Conservation (phyloP, 2,888 invertebrate genomes). For the Hoplodrina ambigua region DNA sequence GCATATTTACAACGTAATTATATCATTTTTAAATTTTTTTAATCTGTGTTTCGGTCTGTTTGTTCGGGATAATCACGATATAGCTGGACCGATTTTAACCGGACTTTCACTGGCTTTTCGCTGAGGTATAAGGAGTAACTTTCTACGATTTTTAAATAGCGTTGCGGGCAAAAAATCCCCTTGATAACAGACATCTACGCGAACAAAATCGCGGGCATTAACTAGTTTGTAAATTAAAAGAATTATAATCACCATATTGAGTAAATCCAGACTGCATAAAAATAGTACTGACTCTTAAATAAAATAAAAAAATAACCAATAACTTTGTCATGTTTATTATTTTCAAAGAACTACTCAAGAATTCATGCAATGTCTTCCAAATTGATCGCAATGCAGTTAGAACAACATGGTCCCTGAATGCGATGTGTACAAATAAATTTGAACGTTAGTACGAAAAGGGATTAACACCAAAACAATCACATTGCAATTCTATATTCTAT, state of each 20-base stretch:
- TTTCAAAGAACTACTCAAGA: constrained; percentile 73
- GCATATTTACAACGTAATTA: too few species aligned
- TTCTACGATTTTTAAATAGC: too few species aligned
- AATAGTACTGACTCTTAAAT: constrained; percentile 47
- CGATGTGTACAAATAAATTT: constrained; percentile 84
- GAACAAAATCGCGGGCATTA: too few species aligned
- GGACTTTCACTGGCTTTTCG: too few species aligned
- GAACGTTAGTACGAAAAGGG: constrained; percentile 46
- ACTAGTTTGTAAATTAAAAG: background rate
- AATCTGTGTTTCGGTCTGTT: too few species aligned
- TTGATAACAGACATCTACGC: too few species aligned
- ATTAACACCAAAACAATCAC: constrained; percentile 44
- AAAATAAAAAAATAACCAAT: constrained; percentile 57
- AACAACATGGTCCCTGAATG: constrained; percentile 83
- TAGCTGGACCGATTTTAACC: too few species aligned
- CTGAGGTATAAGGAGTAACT: too few species aligned
- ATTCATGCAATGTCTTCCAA: constrained; percentile 82
- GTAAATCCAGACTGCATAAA: constrained; percentile 10
- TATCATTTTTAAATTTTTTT: too few species aligned
- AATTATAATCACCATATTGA: constrained; percentile 2
- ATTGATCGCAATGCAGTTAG: constrained; percentile 85
- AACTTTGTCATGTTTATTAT: constrained; percentile 63
- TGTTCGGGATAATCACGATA: too few species aligned
- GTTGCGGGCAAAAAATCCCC: too few species aligned
- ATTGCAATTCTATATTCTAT: constrained; percentile 60